Percentiles rank a stretch among this genome's conserved stretches.
These are phyloP conservation scores for Tokudaia tokunoshimensis DNA, from an alignment of 2,797 vertebrate genomes.

Conservation along the genomic window DNA sequence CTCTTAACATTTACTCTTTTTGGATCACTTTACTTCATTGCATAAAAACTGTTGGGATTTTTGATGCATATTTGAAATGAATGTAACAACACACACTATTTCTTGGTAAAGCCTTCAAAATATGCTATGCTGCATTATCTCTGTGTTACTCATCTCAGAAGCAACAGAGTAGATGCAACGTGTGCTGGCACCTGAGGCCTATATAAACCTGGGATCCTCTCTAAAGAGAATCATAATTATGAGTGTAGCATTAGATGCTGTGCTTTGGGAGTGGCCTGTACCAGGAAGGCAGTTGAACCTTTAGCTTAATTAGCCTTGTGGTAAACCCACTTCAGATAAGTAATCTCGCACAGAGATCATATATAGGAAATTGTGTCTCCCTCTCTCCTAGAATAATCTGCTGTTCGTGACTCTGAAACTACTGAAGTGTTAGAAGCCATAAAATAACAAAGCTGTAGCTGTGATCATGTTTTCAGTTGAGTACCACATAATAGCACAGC, in stretches of 20 bases:
- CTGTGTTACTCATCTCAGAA: background rate
- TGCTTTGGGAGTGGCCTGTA: background rate
- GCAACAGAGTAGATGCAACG: background rate
- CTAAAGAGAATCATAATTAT: background rate
- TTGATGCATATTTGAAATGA: conserved; percentile 45
- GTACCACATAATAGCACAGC: conserved; percentile 39
- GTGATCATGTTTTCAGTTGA: background rate
- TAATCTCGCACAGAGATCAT: background rate
- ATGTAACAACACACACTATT: background rate
- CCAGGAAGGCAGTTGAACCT: background rate
- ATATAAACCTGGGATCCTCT: background rate
- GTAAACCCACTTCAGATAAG: background rate
- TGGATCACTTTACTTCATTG: conserved; percentile 45
- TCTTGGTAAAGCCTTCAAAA: conserved; percentile 10
- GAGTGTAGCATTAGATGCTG: background rate
- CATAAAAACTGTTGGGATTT: background rate
- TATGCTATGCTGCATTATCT: background rate
- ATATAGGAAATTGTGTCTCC: background rate
- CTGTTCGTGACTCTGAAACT: background rate
- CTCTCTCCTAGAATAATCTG: background rate
- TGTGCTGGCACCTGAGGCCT: background rate
- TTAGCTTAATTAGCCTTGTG: background rate
- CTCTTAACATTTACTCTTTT: background rate
- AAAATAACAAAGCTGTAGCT: conserved; percentile 6
- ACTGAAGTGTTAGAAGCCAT: background rate